Evolutionary conservation across 2,797 vertebrate species (phyloP).

Genomic region (Chaetophractus vellerosus): DNA sequence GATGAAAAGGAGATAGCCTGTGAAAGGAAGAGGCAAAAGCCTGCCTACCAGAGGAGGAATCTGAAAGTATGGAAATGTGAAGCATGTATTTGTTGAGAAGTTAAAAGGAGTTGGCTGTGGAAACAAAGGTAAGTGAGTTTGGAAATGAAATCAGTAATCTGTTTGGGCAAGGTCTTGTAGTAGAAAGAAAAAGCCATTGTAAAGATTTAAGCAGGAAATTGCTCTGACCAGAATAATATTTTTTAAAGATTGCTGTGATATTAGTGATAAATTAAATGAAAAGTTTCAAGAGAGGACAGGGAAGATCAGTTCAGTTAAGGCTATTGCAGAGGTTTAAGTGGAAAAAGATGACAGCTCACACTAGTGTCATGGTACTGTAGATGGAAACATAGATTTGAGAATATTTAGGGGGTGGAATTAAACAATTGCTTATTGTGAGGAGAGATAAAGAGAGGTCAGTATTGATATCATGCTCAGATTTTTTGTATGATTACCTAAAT

Average conservation of each 20-base stretch:
- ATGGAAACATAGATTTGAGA: background rate
- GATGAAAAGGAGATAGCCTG: background rate
- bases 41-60: rapidly evolving
- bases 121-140: background rate
- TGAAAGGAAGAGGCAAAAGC: background rate
- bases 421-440: background rate
- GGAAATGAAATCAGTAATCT: background rate
- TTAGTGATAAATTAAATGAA: background rate
- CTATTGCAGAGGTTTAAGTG: background rate
- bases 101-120: background rate
- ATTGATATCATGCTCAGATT: background rate
- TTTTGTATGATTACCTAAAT: background rate
- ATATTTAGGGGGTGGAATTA: background rate
- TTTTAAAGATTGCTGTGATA: background rate
- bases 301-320: background rate
- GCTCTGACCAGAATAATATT: background rate
- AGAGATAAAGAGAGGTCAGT: background rate
- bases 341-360: background rate
- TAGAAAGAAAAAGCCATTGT: background rate
- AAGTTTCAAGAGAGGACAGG: rapidly evolving
- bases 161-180: background rate
- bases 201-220: background rate
- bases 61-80: background rate
- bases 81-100: background rate
- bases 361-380: background rate